Conservation (phyloP, 2,113 vertebrate species). For the Benitochromis conjunctus region DNA sequence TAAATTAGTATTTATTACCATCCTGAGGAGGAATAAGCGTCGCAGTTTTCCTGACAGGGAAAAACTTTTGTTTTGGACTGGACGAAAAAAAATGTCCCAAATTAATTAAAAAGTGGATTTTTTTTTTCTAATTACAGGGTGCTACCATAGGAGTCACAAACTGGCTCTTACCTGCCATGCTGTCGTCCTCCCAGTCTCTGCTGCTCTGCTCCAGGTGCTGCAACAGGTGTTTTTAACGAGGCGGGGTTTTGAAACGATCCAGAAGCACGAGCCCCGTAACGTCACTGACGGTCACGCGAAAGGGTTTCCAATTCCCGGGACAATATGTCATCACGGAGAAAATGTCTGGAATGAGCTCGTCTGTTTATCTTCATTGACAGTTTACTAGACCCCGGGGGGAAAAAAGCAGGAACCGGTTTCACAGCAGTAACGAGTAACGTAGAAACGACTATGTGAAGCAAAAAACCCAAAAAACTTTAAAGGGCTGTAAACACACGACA, state of each 20-base stretch:
- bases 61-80: accelerated
- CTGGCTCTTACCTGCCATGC: conserved; percentile 52
- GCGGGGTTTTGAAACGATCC: conserved; percentile 39
- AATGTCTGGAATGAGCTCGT: not conserved
- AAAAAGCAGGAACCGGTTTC: not conserved
- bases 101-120: not conserved
- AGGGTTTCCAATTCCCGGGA: not conserved
- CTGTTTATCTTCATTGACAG: not conserved
- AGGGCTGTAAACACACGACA: not conserved
- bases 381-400: too few relatives aligned
- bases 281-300: not conserved
- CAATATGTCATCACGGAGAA: not conserved
- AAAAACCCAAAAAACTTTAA: accelerated
- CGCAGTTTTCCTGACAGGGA: not conserved
- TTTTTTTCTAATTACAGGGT: accelerated
- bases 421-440: not conserved
- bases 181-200: not conserved
- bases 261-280: conserved; percentile 30
- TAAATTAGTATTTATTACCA: not conserved
- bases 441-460: not conserved
- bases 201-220: conserved; percentile 9
- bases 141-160: not conserved
- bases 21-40: not conserved
- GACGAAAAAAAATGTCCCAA: not conserved
- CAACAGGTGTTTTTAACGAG: conserved; percentile 44